Percentiles rank a stretch among this genome's conserved stretches.
Evolutionary conservation across 2,113 vertebrate genomes (phyloP).

Genomic region (Nicator chloris): DNA sequence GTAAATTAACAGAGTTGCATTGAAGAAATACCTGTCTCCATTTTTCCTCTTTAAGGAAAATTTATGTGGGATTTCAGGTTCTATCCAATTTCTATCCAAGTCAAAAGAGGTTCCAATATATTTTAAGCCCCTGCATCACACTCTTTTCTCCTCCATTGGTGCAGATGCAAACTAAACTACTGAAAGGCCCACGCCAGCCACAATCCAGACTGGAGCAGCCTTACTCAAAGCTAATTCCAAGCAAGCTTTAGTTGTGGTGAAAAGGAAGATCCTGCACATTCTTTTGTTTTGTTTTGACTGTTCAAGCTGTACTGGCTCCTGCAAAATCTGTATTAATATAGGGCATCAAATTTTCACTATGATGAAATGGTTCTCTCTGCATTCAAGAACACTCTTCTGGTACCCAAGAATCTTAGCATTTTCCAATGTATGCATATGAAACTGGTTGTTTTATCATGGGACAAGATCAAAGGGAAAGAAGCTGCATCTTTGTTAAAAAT

Average conservation of each 20-base stretch:
- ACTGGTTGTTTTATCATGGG: not conserved
- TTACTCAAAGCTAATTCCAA: not conserved
- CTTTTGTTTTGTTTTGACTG: not conserved
- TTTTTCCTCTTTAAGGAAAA: not conserved
- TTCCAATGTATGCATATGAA: not conserved
- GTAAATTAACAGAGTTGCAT: not conserved
- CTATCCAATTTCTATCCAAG: not conserved
- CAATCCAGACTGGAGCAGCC: not conserved
- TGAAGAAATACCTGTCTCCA: not conserved
- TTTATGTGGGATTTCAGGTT: not conserved
- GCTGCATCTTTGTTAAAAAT: not conserved
- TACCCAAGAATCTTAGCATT: not conserved
- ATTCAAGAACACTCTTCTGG: not conserved
- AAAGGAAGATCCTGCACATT: not conserved
- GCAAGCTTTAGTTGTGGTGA: not conserved
- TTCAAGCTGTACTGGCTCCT: not conserved
- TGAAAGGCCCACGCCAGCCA: not conserved
- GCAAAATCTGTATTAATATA: not conserved
- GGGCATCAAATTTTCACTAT: not conserved
- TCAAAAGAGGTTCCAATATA: not conserved
- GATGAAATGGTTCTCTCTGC: not conserved
- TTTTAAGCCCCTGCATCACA: not conserved
- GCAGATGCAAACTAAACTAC: not conserved
- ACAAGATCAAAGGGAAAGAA: not conserved
- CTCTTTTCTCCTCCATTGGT: not conserved